These are phyloP conservation scores for Crepidodera aurea DNA, from an alignment of 2,888 invertebrate species.

Conservation along the genomic window DNA sequence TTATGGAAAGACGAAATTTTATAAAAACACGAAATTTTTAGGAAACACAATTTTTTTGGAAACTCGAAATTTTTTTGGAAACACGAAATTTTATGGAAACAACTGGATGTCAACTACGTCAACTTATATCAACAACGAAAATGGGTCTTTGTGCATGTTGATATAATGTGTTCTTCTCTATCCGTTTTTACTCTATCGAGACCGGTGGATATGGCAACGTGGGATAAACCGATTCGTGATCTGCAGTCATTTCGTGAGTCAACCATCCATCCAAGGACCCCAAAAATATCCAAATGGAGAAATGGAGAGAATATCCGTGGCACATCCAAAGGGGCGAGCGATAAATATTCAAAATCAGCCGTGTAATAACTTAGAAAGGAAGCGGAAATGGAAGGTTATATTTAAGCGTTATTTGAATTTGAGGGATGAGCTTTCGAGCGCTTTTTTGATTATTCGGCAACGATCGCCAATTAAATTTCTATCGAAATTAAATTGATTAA, in stretches of 20 bases:
- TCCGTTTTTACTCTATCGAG: too few species aligned
- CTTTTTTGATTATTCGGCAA: conserved; percentile 23
- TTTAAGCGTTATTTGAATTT: conserved; percentile 25
- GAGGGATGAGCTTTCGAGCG: conserved; percentile 15
- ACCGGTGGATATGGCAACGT: neutral
- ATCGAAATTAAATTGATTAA: conserved; percentile 25
- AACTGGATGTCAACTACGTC: too few species aligned
- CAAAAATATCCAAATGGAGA: conserved; percentile 8
- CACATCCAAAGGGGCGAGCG: conserved; percentile 2
- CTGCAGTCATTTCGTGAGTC: conserved; percentile 1
- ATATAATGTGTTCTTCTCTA: too few species aligned
- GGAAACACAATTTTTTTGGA: too few species aligned
- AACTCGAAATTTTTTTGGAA: too few species aligned
- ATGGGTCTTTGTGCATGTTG: too few species aligned
- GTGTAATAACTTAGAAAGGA: conserved; percentile 26
- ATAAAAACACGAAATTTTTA: too few species aligned
- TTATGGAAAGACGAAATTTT: too few species aligned
- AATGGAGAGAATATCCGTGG: neutral
- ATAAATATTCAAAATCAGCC: conserved; percentile 31
- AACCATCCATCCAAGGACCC: neutral
- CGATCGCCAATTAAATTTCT: conserved; percentile 20
- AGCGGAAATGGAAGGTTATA: conserved; percentile 27
- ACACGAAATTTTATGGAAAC: too few species aligned
- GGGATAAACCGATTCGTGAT: neutral
- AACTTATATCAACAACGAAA: too few species aligned